Evolutionary conservation across 2,113 vertebrate genomes (phyloP).

Genomic region (Nannospalax galili): DNA sequence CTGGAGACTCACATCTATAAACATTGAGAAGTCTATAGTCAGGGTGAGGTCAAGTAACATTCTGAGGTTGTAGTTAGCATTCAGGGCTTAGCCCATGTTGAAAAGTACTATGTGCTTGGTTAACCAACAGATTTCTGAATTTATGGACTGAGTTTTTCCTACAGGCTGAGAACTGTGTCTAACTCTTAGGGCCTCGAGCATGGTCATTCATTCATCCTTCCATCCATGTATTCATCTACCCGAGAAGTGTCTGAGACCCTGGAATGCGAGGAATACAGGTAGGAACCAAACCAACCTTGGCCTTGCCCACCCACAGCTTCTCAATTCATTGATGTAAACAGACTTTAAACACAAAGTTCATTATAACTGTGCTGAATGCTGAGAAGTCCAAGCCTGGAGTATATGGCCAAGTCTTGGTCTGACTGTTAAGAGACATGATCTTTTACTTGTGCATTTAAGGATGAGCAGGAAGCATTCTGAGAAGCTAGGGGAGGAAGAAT

Average conservation of each 20-base stretch:
- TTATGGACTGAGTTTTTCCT: not conserved
- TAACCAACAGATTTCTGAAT: not conserved
- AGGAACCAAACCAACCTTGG: not conserved
- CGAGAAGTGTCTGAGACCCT: no score
- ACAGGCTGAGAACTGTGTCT: not conserved
- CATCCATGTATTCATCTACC: not conserved
- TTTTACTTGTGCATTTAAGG: not conserved
- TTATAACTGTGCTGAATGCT: not conserved
- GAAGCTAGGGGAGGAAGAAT: not conserved
- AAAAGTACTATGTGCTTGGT: not conserved
- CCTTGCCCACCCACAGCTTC: not conserved
- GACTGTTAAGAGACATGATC: not conserved
- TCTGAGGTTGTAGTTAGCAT: not conserved
- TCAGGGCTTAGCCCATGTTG: no score
- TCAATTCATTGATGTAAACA: accelerated
- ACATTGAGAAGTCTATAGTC: not conserved
- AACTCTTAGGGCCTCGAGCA: not conserved
- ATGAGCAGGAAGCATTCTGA: not conserved
- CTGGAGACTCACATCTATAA: not conserved
- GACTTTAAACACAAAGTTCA: not conserved
- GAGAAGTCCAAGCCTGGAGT: not conserved
- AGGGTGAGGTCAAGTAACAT: not conserved
- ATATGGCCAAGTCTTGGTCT: not conserved
- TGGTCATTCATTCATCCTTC: not conserved
- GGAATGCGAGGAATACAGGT: not conserved